Evolutionary conservation across 2,797 vertebrate species (phyloP).

Genomic region (Spinus pinus): DNA sequence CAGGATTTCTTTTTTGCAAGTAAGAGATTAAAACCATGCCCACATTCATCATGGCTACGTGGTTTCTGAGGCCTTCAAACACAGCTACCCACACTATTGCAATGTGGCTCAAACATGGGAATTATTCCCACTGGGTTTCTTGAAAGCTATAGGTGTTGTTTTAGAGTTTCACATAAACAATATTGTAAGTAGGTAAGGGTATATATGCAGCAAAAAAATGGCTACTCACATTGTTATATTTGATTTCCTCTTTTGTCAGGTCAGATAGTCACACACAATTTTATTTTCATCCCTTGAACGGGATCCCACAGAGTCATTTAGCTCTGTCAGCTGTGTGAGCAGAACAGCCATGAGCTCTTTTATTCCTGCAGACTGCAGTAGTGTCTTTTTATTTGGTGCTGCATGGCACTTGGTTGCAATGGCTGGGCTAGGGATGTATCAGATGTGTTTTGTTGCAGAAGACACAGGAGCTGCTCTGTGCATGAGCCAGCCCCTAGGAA

Average conservation of each 20-base stretch:
- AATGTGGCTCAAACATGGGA: neutral
- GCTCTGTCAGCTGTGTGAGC: neutral
- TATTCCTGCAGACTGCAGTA: accelerated
- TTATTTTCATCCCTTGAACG: accelerated
- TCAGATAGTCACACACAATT: accelerated
- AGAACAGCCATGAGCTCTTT: accelerated
- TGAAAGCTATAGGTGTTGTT: neutral
- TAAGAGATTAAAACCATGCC: neutral
- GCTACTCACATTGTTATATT: neutral
- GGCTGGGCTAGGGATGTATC: accelerated
- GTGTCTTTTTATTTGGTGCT: accelerated
- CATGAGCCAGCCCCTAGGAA: accelerated
- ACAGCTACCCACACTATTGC: accelerated
- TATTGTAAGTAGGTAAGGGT: neutral
- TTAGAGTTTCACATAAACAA: neutral
- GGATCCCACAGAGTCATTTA: neutral
- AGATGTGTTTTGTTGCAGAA: neutral
- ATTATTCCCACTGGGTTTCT: neutral
- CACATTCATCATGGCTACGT: neutral
- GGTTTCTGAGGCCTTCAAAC: neutral
- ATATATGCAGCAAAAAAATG: neutral
- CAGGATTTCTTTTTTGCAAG: neutral
- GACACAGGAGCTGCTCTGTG: accelerated
- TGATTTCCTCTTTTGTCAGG: neutral
- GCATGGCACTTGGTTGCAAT: accelerated